Conservation (phyloP, 1,140 invertebrate species). For the Homalodisca vitripennis region DNA sequence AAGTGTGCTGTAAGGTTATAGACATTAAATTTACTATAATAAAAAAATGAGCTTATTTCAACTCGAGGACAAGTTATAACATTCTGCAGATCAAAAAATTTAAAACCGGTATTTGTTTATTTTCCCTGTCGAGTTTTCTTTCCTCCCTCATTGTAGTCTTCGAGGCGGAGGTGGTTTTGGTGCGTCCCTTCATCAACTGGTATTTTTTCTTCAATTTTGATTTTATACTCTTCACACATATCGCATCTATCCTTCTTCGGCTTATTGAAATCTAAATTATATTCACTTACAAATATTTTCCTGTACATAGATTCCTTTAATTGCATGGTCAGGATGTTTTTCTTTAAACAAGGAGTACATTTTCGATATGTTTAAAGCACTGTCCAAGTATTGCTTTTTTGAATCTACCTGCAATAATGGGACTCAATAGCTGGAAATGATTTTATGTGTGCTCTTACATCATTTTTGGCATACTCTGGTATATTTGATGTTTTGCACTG, state of each 20-base stretch:
- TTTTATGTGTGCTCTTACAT: too few species aligned
- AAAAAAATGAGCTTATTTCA: slow-evolving; percentile 39
- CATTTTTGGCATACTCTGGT: too few species aligned
- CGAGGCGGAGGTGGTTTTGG: slow-evolving; percentile 14
- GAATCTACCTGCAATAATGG: slow-evolving; percentile 33
- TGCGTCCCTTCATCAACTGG: slow-evolving; percentile 3
- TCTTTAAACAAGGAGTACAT: slow-evolving; percentile 35
- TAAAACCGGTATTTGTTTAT: slow-evolving; percentile 29
- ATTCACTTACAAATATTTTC: slow-evolving; percentile 28
- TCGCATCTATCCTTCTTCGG: slow-evolving; percentile 39
- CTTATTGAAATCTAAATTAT: slow-evolving; percentile 34
- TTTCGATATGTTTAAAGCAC: slow-evolving; percentile 30
- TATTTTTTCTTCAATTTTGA: background rate
- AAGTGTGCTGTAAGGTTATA: slow-evolving; percentile 42
- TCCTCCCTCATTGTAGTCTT: slow-evolving; percentile 30
- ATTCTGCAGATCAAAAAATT: slow-evolving; percentile 42
- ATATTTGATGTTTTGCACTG: too few species aligned
- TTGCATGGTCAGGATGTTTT: slow-evolving; percentile 23
- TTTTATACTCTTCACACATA: slow-evolving; percentile 34
- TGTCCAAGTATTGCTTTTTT: slow-evolving; percentile 31
- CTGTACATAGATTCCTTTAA: slow-evolving; percentile 30
- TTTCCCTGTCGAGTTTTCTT: slow-evolving; percentile 32
- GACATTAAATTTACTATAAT: slow-evolving; percentile 39
- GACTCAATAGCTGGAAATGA: too few species aligned
- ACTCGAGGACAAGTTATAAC: slow-evolving; percentile 39